Evolutionary conservation across 1,140 invertebrate genomes (phyloP), one percentile per base, ranked within the genome.

Genomic region (Coboldia fuscipes): DNA sequence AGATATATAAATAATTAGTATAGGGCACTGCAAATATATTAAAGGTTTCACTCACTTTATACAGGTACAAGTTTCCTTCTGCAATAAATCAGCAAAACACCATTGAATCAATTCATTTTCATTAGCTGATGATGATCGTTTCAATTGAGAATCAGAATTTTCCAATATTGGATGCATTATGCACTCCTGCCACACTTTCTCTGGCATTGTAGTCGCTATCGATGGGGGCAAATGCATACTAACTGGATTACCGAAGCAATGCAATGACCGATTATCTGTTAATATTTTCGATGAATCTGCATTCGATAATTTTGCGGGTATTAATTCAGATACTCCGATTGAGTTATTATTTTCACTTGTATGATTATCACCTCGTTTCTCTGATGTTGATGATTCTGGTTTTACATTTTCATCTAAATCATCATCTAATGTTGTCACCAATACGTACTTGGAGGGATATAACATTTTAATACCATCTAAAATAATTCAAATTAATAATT

Each of bases 381-480:
- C n/a, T n/a, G n/a, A n/a, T n/a, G n/a, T n/a, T n/a, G n/a, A n/a
- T n/a, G n/a, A n/a, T n/a, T n/a, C n/a, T n/a, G n/a, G n/a, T n/a
- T n/a, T n/a, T n/a, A n/a, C n/a, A n/a, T n/a, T n/a, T n/a, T n/a
- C n/a, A n/a, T n/a, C n/a, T n/a, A n/a, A n/a, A n/a, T 32, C 56
- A 42, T 80, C 76, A 53, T 86, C 85, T 67, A 82, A 68, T 50
- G 92, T 85, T 41, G 84, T 86, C 39, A 88, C 71, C 47, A 94
- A 65, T 39, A 92, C 85, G 60, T 89, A 96, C 60, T 80, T 82
- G 15, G 80, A 75, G 15, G 90, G 90, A 64, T 96, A 94, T 42
- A 81, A 73, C 82, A 96, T 85, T 48, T 82, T 75, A 35, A 85
- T 76, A 36, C 85, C 85, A 51, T 82, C 86, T 60, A 70, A 3